These are phyloP conservation scores for Columba guinea DNA, from an alignment of 2,797 vertebrate species.

Conservation along the genomic window DNA sequence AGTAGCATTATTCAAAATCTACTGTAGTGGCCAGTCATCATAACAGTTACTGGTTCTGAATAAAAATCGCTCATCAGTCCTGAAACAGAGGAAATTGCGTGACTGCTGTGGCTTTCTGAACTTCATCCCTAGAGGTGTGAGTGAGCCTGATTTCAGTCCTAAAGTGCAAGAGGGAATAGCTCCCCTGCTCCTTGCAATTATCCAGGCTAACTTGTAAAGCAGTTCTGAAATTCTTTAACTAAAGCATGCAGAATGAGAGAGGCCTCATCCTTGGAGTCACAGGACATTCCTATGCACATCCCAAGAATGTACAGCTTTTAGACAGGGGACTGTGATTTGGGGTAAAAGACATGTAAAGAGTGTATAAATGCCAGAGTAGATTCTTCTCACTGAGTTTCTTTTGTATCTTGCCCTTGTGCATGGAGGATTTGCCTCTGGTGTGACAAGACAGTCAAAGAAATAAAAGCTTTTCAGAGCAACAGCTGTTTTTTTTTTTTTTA, in stretches of 20 bases:
- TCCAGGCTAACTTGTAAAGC: neutral
- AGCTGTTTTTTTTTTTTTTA: neutral
- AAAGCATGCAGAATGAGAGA: neutral
- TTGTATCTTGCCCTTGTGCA: neutral
- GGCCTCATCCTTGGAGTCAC: neutral
- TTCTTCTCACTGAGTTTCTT: neutral
- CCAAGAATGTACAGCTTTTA: neutral
- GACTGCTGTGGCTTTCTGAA: neutral
- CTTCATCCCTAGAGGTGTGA: neutral
- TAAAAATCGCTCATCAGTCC: neutral
- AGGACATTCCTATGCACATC: neutral
- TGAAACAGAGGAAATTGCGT: neutral
- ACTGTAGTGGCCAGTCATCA: neutral
- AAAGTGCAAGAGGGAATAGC: neutral
- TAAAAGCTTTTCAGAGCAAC: neutral
- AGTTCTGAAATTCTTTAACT: neutral
- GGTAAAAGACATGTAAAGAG: neutral
- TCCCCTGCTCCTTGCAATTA: neutral
- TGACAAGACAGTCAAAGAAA: neutral
- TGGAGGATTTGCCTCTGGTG: neutral
- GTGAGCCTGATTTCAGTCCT: neutral
- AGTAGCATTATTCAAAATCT: neutral
- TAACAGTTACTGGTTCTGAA: neutral
- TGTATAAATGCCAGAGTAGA: neutral
- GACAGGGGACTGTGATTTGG: neutral